Evolutionary conservation across 1,140 invertebrate species (phyloP).

Genomic region (Drosophila willistoni): DNA sequence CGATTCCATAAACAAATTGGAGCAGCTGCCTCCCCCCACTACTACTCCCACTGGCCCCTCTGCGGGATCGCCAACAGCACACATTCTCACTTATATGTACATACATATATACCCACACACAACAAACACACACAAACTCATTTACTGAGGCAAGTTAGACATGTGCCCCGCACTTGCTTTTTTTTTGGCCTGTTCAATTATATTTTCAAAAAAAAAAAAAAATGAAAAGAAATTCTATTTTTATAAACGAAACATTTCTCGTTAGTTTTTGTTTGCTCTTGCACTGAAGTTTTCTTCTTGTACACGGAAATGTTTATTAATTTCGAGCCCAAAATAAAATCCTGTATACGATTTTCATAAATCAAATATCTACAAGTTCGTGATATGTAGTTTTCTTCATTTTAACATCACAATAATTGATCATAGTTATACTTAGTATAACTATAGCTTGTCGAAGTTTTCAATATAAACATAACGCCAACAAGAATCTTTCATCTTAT

Average conservation of each 20-base stretch:
- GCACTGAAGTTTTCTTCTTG: slow-evolving; percentile 42
- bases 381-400: too few species aligned
- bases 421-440: too few species aligned
- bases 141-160: slow-evolving; percentile 3
- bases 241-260: slow-evolving; percentile 26
- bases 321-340: not conserved
- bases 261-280: slow-evolving; percentile 33
- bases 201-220: slow-evolving; percentile 41
- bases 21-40: slow-evolving; percentile 35
- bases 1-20: slow-evolving; percentile 42
- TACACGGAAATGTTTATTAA: slow-evolving; percentile 6
- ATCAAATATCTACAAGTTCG: too few species aligned
- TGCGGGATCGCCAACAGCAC: slow-evolving; percentile 8
- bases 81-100: not conserved
- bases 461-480: too few species aligned
- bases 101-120: too few species aligned
- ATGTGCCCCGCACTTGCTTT: slow-evolving; percentile 29
- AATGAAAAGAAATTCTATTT: slow-evolving; percentile 41
- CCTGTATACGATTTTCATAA: not conserved
- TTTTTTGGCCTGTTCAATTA: slow-evolving; percentile 56
- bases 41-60: not conserved
- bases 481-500: too few species aligned
- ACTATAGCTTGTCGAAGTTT: too few species aligned
- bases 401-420: too few species aligned
- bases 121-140: not conserved